Conservation (phyloP, 2,797 vertebrate species). For the Hoplostethus atlanticus region DNA sequence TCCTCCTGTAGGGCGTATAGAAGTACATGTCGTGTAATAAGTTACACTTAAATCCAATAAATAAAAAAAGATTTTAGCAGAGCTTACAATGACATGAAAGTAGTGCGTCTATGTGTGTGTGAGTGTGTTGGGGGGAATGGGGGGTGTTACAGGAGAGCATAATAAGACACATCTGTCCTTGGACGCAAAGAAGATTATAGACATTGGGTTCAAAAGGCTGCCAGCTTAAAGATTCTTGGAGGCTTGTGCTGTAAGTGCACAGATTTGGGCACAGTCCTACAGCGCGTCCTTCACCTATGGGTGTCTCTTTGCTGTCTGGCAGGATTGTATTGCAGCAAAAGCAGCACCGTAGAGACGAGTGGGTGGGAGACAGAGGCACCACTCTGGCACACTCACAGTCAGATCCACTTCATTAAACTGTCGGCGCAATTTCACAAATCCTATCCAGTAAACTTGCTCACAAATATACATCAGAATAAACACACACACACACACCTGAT, state of each 20-base stretch:
- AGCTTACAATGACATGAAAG: constrained; percentile 10
- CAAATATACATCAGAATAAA: constrained; percentile 1
- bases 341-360: background rate
- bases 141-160: background rate
- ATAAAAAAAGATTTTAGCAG: constrained; percentile 26
- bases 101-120: background rate
- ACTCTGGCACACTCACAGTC: too few relatives aligned
- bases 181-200: constrained; percentile 56
- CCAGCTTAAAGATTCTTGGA: background rate
- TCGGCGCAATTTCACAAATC: background rate
- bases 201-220: constrained; percentile 26
- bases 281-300: background rate
- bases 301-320: constrained; percentile 4
- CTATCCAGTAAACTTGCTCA: background rate
- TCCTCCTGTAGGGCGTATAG: background rate
- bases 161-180: constrained; percentile 38
- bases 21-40: constrained; percentile 15
- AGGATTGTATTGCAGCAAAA: constrained; percentile 18
- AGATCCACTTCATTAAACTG: too few relatives aligned
- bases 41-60: constrained; percentile 21
- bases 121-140: background rate
- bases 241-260: constrained; percentile 23
- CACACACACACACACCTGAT: constrained; percentile 26
- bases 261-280: constrained; percentile 14
- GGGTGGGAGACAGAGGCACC: background rate